Evolutionary conservation across 2,888 invertebrate species (phyloP).

Genomic region (Sinhomidia bicolor): DNA sequence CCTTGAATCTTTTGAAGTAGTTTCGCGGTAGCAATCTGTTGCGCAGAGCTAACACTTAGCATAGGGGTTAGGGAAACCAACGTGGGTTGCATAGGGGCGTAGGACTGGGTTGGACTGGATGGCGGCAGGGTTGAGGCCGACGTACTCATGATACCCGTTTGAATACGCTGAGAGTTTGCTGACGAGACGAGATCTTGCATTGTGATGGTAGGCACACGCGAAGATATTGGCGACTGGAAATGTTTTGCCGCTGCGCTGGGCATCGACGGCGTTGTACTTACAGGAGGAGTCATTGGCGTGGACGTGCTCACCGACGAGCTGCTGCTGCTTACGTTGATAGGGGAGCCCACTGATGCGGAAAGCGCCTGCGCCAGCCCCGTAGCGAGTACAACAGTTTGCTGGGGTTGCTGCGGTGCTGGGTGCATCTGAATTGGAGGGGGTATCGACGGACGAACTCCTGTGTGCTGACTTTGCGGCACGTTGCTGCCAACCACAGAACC

Average conservation of each 20-base stretch:
- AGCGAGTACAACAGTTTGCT: slow-evolving; percentile 71
- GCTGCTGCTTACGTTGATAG: slow-evolving; percentile 41
- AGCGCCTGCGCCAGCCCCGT: slow-evolving; percentile 71
- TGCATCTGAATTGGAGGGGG: slow-evolving; percentile 54
- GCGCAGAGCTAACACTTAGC: slow-evolving; percentile 29
- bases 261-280: slow-evolving; percentile 9
- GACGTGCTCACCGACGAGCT: slow-evolving; percentile 19
- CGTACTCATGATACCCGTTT: slow-evolving; percentile 44
- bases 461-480: slow-evolving; percentile 37
- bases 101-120: slow-evolving; percentile 31
- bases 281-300: background rate
- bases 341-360: slow-evolving; percentile 58
- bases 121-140: slow-evolving; percentile 30
- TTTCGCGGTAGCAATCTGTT: slow-evolving; percentile 51
- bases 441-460: slow-evolving; percentile 27
- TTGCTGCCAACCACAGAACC: slow-evolving; percentile 7
- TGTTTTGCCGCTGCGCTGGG: background rate
- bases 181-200: slow-evolving; percentile 67
- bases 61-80: slow-evolving; percentile 72
- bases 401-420: slow-evolving; percentile 12
- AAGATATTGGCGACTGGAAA: background rate
- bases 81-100: slow-evolving; percentile 52
- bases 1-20: slow-evolving; percentile 54
- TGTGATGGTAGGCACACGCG: slow-evolving; percentile 37
- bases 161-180: slow-evolving; percentile 44